Evolutionary conservation across 2,113 vertebrate genomes (phyloP).

Genomic region (Copsychus sechellarum): DNA sequence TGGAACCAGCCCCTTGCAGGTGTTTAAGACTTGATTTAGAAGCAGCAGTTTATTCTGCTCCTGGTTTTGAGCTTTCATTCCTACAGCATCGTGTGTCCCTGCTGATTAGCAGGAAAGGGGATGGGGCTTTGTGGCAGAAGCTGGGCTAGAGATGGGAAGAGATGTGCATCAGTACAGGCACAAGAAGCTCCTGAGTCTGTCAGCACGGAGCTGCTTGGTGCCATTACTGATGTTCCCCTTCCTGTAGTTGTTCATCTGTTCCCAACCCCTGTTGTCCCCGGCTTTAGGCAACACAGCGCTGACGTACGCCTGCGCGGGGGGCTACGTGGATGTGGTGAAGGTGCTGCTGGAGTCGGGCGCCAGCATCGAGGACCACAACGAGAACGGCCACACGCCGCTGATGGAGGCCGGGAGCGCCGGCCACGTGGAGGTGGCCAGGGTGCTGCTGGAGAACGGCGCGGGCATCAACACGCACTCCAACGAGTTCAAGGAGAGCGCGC

Average conservation of each 20-base stretch:
- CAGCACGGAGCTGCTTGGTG: background rate
- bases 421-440: conserved; percentile 94
- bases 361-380: conserved; percentile 98
- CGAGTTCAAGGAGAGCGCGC: conserved; percentile 98
- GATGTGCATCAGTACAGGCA: too few species aligned
- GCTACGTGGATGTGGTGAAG: conserved; percentile 97
- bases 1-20: background rate
- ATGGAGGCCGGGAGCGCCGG: conserved; percentile 98
- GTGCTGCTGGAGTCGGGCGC: conserved; percentile 97
- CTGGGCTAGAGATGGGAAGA: background rate
- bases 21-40: background rate
- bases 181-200: background rate
- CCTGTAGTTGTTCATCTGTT: background rate
- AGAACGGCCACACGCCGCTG: conserved; percentile 97
- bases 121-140: background rate
- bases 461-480: conserved; percentile 99
- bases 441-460: conserved; percentile 95
- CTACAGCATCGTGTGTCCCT: rapidly evolving
- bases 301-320: conserved; percentile 96
- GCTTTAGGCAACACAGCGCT: conserved; percentile 93
- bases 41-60: background rate
- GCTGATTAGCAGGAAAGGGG: background rate
- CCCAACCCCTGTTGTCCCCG: background rate
- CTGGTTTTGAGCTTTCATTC: background rate
- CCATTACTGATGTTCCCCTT: background rate